Base-by-base conservation (phyloP, 2,797 vertebrate species). In the Threskiornis aethiopicus region DNA sequence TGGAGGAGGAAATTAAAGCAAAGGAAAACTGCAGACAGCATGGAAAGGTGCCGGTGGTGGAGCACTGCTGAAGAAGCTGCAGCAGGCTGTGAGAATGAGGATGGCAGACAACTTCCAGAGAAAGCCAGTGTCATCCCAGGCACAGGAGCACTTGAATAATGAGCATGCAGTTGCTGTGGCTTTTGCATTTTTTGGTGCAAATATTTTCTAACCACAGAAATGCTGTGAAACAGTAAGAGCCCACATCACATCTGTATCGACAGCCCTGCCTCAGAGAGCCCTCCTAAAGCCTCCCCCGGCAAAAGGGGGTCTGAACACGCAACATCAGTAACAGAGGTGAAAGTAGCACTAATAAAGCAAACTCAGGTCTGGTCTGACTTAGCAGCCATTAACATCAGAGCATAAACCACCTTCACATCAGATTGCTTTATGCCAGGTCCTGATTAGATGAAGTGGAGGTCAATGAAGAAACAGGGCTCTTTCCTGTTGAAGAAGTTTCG, bases 301-400 rank as follows among this genome's bases (percentile, higher is more conserved):
- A 15, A 67, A 57, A 52, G 9, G 2, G 11, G 3, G 1, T 47
- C 41, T 59, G 41, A 39, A 8, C 7, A 35, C 0, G 0, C 13
- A 16, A 9, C 8, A 4, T 2, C 12, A 0, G 12, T 29, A 31
- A 25, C 9, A 6, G 28, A n/a, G 54, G 24, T 13, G 49, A 42
- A 69, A 31, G 22, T 11, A 58, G 31, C 31, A 9, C 31, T 7
- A 22, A 41, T 16, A 5, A 62, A n/a, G 4, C 8, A 2, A n/a
- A 65, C 5, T 49, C 13, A 2, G 13, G 11, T 51, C 71, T 29
- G 12, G 5, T 37, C 70, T 47, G 17, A n/a, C 51, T 83, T 35
- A 20, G 47, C 71, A 41, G 12, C 18, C 52, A 1, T 29, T 31
- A 51, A 37, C 16, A 35, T 13, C 46, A 46, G 37, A 59, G 12